Evolutionary conservation across 2,888 invertebrate species (phyloP).

Genomic region (Diaphora mendica): DNA sequence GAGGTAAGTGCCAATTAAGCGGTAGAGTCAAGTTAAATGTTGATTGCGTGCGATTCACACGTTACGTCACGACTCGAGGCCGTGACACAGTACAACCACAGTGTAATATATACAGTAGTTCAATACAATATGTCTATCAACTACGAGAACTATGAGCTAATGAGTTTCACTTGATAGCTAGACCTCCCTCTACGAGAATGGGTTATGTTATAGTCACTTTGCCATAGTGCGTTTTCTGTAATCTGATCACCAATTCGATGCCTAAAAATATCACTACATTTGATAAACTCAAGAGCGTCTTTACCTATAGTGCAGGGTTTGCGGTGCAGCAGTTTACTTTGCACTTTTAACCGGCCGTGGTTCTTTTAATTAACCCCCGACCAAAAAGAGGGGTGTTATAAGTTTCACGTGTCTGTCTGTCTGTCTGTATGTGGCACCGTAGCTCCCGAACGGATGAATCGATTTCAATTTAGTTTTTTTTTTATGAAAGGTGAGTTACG

Average conservation of each 20-base stretch:
- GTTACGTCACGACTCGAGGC: slow-evolving; percentile 30
- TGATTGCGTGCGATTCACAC: slow-evolving; percentile 51
- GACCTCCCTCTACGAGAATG: not conserved
- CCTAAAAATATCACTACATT: not conserved
- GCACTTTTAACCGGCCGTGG: no score
- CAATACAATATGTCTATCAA: slow-evolving; percentile 1
- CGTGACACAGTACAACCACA: slow-evolving; percentile 17
- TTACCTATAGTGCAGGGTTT: no score
- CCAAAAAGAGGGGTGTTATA: no score
- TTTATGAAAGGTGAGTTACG: no score
- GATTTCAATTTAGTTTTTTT: no score
- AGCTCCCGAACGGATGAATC: no score
- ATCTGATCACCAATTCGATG: not conserved
- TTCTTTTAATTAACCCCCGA: no score
- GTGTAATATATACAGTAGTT: slow-evolving; percentile 3
- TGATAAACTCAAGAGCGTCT: no score
- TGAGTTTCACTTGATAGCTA: slow-evolving; percentile 4
- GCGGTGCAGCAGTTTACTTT: no score
- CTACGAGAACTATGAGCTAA: slow-evolving; percentile 2
- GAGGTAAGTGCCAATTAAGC: slow-evolving; percentile 49
- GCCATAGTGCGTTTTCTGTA: not conserved
- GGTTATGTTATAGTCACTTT: not conserved
- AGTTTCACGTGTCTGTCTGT: no score
- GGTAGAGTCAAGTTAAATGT: slow-evolving; percentile 41
- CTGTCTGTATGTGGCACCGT: no score